Percentiles rank a stretch among this genome's conserved stretches.
phyloP scores from a whole-genome alignment of 2,113 vertebrate genomes.

The Pholis gunnellus region DNA sequence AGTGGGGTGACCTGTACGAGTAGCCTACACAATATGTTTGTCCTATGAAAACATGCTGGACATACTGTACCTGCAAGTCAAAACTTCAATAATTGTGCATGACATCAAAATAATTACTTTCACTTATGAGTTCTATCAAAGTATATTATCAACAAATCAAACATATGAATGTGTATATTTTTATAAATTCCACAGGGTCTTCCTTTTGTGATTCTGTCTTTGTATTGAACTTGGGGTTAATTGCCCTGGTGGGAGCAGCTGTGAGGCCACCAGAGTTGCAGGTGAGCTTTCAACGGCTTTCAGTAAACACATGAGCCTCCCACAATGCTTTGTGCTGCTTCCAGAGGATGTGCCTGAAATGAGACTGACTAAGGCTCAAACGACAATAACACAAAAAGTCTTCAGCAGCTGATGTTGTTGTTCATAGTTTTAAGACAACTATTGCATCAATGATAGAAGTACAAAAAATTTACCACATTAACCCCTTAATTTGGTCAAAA shows the following conservation, averaged over 20 bases:
- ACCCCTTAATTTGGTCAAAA: not conserved
- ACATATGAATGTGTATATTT: slow-evolving; percentile 11
- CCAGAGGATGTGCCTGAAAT: slow-evolving; percentile 59
- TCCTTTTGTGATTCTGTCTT: slow-evolving; percentile 36
- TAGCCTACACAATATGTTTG: slow-evolving; percentile 38
- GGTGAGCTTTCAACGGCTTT: slow-evolving; percentile 68
- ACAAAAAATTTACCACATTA: not conserved
- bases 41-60: slow-evolving; percentile 42
- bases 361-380: slow-evolving; percentile 29
- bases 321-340: slow-evolving; percentile 62
- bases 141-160: slow-evolving; percentile 28
- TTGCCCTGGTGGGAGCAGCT: slow-evolving; percentile 62
- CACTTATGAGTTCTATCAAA: slow-evolving; percentile 22
- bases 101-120: slow-evolving; percentile 34
- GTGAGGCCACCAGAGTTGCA: slow-evolving; percentile 67
- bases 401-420: slow-evolving; percentile 36
- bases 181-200: slow-evolving; percentile 33
- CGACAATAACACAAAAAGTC: slow-evolving; percentile 51
- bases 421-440: not conserved
- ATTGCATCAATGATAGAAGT: not conserved
- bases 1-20: slow-evolving; percentile 41
- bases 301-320: slow-evolving; percentile 60
- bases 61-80: slow-evolving; percentile 33
- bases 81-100: slow-evolving; percentile 16
- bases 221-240: slow-evolving; percentile 67